Percentiles rank a stretch among this genome's conserved stretches.
Conservation (phyloP, 2,797 vertebrate species). For the Otolemur crassicaudatus region DNA sequence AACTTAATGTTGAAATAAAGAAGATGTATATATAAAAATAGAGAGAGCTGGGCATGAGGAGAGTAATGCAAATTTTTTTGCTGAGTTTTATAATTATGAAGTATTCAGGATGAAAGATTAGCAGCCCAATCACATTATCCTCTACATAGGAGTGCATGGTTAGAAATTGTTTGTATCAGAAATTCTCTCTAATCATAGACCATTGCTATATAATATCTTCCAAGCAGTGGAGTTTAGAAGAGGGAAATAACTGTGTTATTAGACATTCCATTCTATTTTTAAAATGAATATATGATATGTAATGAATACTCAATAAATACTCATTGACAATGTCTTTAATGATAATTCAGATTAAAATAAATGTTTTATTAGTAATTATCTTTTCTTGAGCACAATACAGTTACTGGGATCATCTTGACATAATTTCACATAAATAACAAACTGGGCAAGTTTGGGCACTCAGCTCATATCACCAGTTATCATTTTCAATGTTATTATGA, state of each 20-base stretch:
- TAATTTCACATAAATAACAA: slow-evolving; percentile 54
- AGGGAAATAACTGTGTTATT: slow-evolving; percentile 1
- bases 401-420: not conserved
- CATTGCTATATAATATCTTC: not conserved
- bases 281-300: not conserved
- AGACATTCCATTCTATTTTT: slow-evolving; percentile 49
- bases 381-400: not conserved
- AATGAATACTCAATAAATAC: slow-evolving; percentile 40
- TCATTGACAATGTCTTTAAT: not conserved
- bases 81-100: slow-evolving; percentile 65
- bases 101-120: slow-evolving; percentile 64
- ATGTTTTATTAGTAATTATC: slow-evolving; percentile 3
- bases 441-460: not conserved
- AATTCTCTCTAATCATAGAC: slow-evolving; percentile 10
- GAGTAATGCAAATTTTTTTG: slow-evolving; percentile 71
- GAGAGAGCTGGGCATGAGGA: not conserved
- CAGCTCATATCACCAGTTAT: not conserved
- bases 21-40: not conserved
- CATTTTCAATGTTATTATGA: slow-evolving; percentile 49
- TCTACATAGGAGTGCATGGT: not conserved
- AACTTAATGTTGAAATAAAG: not conserved
- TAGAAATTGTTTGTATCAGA: slow-evolving; percentile 51
- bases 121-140: slow-evolving; percentile 63
- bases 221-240: not conserved
- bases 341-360: slow-evolving; percentile 63